Base-by-base conservation (phyloP, 2,113 vertebrate species). In the Lasiurus borealis region DNA sequence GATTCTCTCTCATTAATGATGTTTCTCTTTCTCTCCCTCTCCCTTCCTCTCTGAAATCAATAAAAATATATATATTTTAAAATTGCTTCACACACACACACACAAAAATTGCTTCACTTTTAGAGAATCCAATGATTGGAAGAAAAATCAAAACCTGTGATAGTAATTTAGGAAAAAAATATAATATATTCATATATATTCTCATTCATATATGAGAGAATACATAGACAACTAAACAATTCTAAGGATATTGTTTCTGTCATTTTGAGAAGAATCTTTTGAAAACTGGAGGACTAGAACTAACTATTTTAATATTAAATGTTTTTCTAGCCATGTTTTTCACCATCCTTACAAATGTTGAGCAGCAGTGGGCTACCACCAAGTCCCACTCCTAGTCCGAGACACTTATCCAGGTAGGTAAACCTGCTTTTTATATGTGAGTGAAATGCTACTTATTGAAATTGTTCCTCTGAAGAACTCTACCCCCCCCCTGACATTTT, bases 291-390 rank as follows among this genome's bases (percentile, higher is more conserved):
- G n/a, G 44, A 92, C 18, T 76, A 94, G 62, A 96, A 31, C 75
- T 76, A 76, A 48, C 29, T 82, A 54, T 81, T 85, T 80, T 66
- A 80, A 78, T 93, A 29, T 87, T 44, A 14, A 94, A 85, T 95
- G 16, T 78, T 96, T 90, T 96, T 66, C 89, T 97, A 99, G 99
- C 99, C 99, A 97, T 99, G 99, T 95, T 99, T 99, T 97, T 99
- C 99, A 86, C 99, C 99, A 27, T 99, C 99, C 27, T 98, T 99
- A 96, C 99, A 99, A 98, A 99, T 99, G 98, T 99, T 99, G 98
- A 99, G 99, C 98, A 99, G 99, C 97, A 99, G 99, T 54, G 99
- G 99, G 29, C 97, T 99, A 21, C 99, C 99, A n/a, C 98, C 99
- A 21, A 99, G 99, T 92, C 99, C 99, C 0, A 97, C 99, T 93